Percentiles rank a stretch among this genome's conserved stretches.
Conservation (phyloP, 2,888 invertebrate species). For the Leptinotarsa rubiginosa region DNA sequence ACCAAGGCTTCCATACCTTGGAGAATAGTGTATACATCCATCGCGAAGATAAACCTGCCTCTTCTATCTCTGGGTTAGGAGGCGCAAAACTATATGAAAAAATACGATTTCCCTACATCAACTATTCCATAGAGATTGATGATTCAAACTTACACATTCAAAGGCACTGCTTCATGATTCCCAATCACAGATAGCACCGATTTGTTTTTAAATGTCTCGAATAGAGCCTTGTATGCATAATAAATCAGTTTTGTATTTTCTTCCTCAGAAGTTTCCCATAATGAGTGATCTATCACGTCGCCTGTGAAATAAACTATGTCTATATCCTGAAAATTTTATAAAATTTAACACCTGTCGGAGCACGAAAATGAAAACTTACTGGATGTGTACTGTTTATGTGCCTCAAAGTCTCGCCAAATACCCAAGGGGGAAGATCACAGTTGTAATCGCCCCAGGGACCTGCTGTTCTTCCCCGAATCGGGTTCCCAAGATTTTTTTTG, state of each 20-base stretch:
- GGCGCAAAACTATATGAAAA: slow-evolving; percentile 45
- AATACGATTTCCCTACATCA: not conserved
- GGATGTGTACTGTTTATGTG: slow-evolving; percentile 59
- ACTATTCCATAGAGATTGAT: not conserved
- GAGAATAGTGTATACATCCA: slow-evolving; percentile 83
- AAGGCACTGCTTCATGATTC: slow-evolving; percentile 77
- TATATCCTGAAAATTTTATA: slow-evolving; percentile 47
- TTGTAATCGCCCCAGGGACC: slow-evolving; percentile 85
- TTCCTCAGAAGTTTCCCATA: slow-evolving; percentile 82
- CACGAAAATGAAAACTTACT: slow-evolving; percentile 35
- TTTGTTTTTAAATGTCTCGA: slow-evolving; percentile 65
- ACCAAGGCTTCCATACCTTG: slow-evolving; percentile 75
- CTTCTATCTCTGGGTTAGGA: slow-evolving; percentile 37
- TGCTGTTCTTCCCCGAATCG: slow-evolving; percentile 66
- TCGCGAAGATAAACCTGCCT: slow-evolving; percentile 67
- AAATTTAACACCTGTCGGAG: not conserved
- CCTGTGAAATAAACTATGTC: slow-evolving; percentile 84
- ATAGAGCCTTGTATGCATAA: slow-evolving; percentile 65
- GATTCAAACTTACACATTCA: slow-evolving; percentile 59
- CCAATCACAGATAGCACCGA: slow-evolving; percentile 72
- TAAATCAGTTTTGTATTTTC: slow-evolving; percentile 72
- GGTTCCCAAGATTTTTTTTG: slow-evolving; percentile 70
- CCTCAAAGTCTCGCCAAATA: slow-evolving; percentile 74
- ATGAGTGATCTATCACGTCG: slow-evolving; percentile 84
- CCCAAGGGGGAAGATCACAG: slow-evolving; percentile 80